Evolutionary conservation across 2,113 vertebrate species (phyloP), one percentile per base, ranked within the genome.

Genomic region (Atrichornis clamosus): DNA sequence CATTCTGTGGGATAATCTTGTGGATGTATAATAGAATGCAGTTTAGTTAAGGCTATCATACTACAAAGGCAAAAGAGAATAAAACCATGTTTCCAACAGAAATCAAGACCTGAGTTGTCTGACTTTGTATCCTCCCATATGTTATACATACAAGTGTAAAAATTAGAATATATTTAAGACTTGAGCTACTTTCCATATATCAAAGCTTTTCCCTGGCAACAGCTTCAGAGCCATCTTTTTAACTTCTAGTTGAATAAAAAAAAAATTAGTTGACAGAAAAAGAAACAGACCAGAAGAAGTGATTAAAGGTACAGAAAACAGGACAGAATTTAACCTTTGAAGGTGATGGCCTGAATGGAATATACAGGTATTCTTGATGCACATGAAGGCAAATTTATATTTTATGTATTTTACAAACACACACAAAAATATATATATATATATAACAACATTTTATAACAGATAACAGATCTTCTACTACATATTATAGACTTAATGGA

Each of bases 291-390:
- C 4, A 27, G 14, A 70, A 70, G 4, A 16, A 77, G 3, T 2
- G 2, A 59, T 20, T 87, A 68, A 92, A 58, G 7, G 24, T 21
- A 64, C 27, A 58, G 11, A 28, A 59, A 20, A 64, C 16, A 69
- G 23, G n/a, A n/a, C 30, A 56, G n/a, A 28, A 74, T 42, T 62
- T 30, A 13, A 20, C 9, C 37, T 59, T 33, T 65, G 44, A 50
- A 73, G 24, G 65, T 26, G 13, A 11, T 2, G 2, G 27, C 11
- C 55, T 24, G 15, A 85, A 58, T 3, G 3, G 28, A 58, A 85
- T 33, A 53, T 46, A 49, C 4, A n/a, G 30, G n/a, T 8, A 23
- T 10, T 67, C 32, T 39, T 2, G 0, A 52, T 7, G 5, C 7
- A 62, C 1, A 1, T 10, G 7, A 65, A 81, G 35, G 4, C 2